These are phyloP conservation scores for cat (Felis catus) DNA, from an alignment of 2,113 vertebrate species.

Conservation along the genomic window F.catus_Fca126_mat1.0 CM031418.1:89578501-89579000, in stretches of 20 bases:
- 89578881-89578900: not conserved
- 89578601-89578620: not conserved
- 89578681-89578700: not conserved
- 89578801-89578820: constrained; percentile 14
- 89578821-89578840: not conserved
- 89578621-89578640: not conserved
- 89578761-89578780: not conserved
- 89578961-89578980: not conserved
- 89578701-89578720: not conserved
- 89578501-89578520: not conserved
- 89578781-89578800: not conserved
- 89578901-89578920: not conserved
- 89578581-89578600: not conserved
- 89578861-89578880: not conserved
- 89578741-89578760: constrained; percentile 15
- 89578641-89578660: not conserved
- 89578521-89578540: not conserved
- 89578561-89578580: not conserved
- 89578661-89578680: not conserved
- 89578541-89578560: not conserved
- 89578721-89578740: not conserved
- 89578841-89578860: not conserved
- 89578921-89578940: not conserved
- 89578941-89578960: not conserved
- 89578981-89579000: not conserved